Evolutionary conservation across 2,797 vertebrate species (phyloP).

Genomic region (Mionectes olivaceus): DNA sequence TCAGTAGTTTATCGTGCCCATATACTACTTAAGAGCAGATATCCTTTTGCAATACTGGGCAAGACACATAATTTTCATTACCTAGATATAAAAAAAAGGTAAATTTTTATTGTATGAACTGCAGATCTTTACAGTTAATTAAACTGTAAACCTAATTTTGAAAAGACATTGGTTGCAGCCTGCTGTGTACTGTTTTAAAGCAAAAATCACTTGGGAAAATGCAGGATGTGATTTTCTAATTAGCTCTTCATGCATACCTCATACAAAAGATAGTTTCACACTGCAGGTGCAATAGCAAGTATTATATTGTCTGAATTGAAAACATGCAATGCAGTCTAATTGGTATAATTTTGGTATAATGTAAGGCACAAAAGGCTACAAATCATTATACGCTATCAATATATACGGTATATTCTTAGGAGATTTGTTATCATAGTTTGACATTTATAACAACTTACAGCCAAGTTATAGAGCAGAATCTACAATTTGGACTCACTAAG

Average conservation of each 20-base stretch:
- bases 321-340: background rate
- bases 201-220: background rate
- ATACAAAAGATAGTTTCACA: background rate
- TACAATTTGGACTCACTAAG: background rate
- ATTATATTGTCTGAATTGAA: background rate
- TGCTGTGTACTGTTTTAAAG: background rate
- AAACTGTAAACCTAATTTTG: background rate
- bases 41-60: background rate
- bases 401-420: background rate
- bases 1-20: background rate
- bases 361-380: background rate
- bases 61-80: background rate
- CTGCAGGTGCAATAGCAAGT: background rate
- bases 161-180: background rate
- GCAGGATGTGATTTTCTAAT: background rate
- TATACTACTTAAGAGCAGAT: background rate
- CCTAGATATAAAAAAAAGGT: background rate
- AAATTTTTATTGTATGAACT: background rate
- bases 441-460: background rate
- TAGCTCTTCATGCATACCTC: background rate
- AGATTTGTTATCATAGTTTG: background rate
- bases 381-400: background rate
- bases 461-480: background rate
- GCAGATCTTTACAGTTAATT: background rate
- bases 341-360: background rate